Evolutionary conservation across 2,797 vertebrate species (phyloP).

Genomic region (Lutjanus argentimaculatus): DNA sequence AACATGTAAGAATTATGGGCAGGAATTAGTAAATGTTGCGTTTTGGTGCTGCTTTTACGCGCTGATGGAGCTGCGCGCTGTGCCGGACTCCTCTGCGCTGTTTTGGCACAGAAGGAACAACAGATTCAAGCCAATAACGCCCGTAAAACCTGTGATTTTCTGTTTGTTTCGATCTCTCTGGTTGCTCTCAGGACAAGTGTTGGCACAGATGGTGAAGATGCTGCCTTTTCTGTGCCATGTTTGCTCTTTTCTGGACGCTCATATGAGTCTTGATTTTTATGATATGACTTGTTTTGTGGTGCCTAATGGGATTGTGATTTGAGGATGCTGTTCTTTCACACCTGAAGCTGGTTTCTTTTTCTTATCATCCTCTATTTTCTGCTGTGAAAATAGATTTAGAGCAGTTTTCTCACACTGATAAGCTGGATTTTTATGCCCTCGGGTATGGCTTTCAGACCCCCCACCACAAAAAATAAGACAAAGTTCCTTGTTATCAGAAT

Average conservation of each 20-base stretch:
- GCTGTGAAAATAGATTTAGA: conserved; percentile 12
- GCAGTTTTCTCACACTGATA: conserved; percentile 35
- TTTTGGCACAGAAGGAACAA: conserved; percentile 7
- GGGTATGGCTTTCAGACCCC: not conserved
- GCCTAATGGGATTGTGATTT: not conserved
- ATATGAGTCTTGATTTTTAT: not conserved
- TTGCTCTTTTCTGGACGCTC: not conserved
- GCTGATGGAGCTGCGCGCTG: not conserved
- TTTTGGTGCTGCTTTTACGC: conserved; percentile 21
- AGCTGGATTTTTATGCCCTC: not conserved
- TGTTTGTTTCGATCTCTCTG: too few relatives aligned
- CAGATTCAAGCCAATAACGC: not conserved
- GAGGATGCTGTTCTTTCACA: not conserved
- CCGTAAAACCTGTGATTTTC: not conserved
- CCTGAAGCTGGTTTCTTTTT: not conserved
- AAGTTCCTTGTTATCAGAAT: conserved; percentile 4
- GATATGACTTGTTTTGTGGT: not conserved
- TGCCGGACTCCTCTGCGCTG: conserved; percentile 3
- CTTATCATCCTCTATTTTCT: not conserved
- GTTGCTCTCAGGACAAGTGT: not conserved
- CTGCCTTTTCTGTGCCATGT: not conserved
- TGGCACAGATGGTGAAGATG: not conserved
- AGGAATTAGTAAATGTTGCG: not conserved
- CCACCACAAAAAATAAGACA: conserved; percentile 16
- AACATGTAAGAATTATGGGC: not conserved